Base-by-base conservation (phyloP, 2,797 vertebrate genomes). In the Diplodus sargus region DNA sequence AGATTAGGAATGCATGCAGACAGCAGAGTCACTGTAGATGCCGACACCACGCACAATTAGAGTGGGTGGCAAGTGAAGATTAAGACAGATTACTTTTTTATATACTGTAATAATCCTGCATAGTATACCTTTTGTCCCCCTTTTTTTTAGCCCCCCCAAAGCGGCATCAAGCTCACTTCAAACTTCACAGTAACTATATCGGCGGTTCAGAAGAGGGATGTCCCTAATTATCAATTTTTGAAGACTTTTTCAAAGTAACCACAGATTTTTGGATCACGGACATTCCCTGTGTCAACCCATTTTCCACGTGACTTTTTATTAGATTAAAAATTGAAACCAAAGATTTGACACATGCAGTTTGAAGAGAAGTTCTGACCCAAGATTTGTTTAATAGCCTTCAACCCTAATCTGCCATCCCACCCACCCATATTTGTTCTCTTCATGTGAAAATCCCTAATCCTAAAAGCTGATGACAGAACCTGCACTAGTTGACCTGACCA, bases 401-500 rank as follows among this genome's bases (percentile, higher is more conserved):
- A 53, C 12, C 11, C 22, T 58, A 1, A 2, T 0, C 13, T 18
- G 13, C 20, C 42, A 17, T 4, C 23, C 20, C 15, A 4, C 11
- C 25, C 20, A 18, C 5, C 11, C 8, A 14, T 51, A 53, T 47
- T 47, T 28, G 9, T 60, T 57, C 8, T 67, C 1, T 39, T 20
- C 20, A 23, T 39, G 14, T 59, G 30, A 51, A 20, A 57, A 51
- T 9, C 34, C 34, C 25, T 34, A 20, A 71, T 1, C 63, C 48
- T 53, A 1, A 64, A 28, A 58, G 15, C 59, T 58, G 22, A 53
- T 62, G 54, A 51, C 53, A 22, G 18, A 65, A 54, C 22, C 42
- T 22, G 17, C 64, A 56, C 22, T 66, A 30, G 51, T 71, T 53
- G n/a, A 70, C 47, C 49, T 18, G 53, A 74, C 34, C 39, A 30